Percentiles rank a stretch among this genome's conserved stretches.
Conservation (phyloP, 1,140 invertebrate species). For the Camponotus pennsylvanicus region DNA sequence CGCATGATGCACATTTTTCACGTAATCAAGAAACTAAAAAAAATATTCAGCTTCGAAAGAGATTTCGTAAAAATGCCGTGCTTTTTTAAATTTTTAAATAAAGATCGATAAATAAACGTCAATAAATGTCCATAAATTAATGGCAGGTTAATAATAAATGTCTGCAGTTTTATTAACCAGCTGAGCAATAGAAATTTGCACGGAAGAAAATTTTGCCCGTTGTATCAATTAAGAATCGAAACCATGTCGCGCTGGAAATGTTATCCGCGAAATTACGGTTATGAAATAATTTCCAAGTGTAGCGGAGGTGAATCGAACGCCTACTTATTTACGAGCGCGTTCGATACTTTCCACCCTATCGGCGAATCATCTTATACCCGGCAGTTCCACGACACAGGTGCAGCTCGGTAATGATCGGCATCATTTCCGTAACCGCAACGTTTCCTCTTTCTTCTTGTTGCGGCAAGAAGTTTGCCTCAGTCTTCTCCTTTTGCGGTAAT, state of each 20-base stretch:
- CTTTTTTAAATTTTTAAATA: background rate
- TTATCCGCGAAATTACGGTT: constrained; percentile 1
- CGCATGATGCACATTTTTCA: background rate
- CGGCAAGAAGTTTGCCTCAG: constrained; percentile 6
- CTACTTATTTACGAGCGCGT: constrained; percentile 53
- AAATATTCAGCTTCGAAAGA: background rate
- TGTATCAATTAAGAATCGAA: background rate
- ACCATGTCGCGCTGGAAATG: background rate
- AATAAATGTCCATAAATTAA: too few relatives aligned
- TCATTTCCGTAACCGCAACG: constrained; percentile 35
- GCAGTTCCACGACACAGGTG: constrained; percentile 50
- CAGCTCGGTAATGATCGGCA: constrained; percentile 42
- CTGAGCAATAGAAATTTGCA: too few relatives aligned
- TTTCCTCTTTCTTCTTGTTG: constrained; percentile 36
- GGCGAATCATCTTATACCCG: constrained; percentile 59
- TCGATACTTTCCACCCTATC: constrained; percentile 53
- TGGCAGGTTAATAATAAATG: too few relatives aligned
- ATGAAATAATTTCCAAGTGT: constrained; percentile 9
- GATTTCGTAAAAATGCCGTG: background rate
- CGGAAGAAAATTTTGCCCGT: background rate
- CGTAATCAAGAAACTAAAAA: constrained; percentile 33
- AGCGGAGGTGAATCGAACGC: constrained; percentile 8
- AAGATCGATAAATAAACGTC: background rate
- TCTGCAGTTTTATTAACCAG: background rate
- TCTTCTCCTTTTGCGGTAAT: constrained; percentile 28